Evolutionary conservation across 2,113 vertebrate species (phyloP), one percentile per base, ranked within the genome.

Genomic region (Falcunculus frontatus): DNA sequence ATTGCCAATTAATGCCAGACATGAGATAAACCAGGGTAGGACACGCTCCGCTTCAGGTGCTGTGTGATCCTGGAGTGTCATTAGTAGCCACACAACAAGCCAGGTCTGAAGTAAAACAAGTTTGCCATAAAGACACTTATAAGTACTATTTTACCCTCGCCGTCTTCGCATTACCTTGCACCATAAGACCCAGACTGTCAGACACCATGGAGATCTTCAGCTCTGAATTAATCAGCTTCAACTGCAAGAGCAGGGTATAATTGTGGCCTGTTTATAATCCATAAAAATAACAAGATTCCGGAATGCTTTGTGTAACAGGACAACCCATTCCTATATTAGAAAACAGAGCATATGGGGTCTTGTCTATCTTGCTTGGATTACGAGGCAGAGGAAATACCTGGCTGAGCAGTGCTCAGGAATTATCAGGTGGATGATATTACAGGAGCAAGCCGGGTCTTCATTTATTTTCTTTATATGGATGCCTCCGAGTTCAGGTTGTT

Each of bases 1-100:
- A 78, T 9, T 39, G 87, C 84, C 89, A 96, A 80, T 95, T 97
- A 97, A 94, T 17, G 59, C 70, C 93, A 81, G 92, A 95, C 93
- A 63, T 29, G 74, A 3, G 73, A 91, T 73, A 95, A 96, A 88
- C 63, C 2, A 2, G 60, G 84, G 84, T n/a, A 85, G 90, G 82
- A 90, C 75, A 69, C 0, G 6, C 93, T 84, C 77, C 1, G 0
- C 50, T 74, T 84, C 84, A 86, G 94, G 89, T 91, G 70, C 87
- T 80, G 18, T 9, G 46, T 10, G 57, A 69, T 69, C 42, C 89
- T 55, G 50, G 78, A 50, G 60, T 23, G 42, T 35, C 89, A 39
- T 35, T 62, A 72, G 49, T 1, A 85, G 70, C 84, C 92, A 35
- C 3, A 8, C n/a, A 78, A 90, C 0, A 6, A 78, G 53, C 32